Base-by-base conservation (phyloP, 2,113 vertebrate genomes). In the Pterocles orientalis region DNA sequence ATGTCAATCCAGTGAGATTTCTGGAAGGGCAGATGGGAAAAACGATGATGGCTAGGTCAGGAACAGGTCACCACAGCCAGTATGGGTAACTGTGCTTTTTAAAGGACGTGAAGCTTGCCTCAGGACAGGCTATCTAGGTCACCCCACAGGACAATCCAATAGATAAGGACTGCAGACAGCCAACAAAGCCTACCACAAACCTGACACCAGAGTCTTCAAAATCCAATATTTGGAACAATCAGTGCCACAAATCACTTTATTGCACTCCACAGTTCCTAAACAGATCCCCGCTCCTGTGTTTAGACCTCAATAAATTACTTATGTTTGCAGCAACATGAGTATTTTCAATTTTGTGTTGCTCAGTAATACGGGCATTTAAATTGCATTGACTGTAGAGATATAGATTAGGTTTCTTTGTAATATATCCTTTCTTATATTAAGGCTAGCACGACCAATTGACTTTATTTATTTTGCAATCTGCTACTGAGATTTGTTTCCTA, bases 401-500 rank as follows among this genome's bases (percentile, higher is more conserved):
- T 28, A 88, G 86, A 73, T 87, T 93, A 86, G 69, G 88, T 92
- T 96, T 97, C 53, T 88, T 95, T 95, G 89, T 54, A 82, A 61
- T 26, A 45, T 78, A 80, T 45, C 17, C 82, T 94, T 97, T 97
- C 91, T 81, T 88, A 64, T 19, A 65, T 69, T 82, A 91, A 91
- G 80, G 64, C 43, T 90, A 88, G 93, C 93, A 70, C 94, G 56
- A 92, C 89, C 85, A 94, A 95, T 90, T 91, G 86, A 60, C 68
- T 69, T 77, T 91, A 86, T 77, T 96, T 97, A 71, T 84, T 95
- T 95, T 91, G 71, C 87, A 83, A 86, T 87, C 85, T 96, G 88
- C 92, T 97, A 97, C 96, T 88, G 89, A 95, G 62, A 76, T 96
- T 90, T 95, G 69, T 88, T 82, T 92, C 75, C 90, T 88, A 90